Base-by-base conservation (phyloP, 2,888 invertebrate genomes). In the Pristionchus maxplancki region DNA sequence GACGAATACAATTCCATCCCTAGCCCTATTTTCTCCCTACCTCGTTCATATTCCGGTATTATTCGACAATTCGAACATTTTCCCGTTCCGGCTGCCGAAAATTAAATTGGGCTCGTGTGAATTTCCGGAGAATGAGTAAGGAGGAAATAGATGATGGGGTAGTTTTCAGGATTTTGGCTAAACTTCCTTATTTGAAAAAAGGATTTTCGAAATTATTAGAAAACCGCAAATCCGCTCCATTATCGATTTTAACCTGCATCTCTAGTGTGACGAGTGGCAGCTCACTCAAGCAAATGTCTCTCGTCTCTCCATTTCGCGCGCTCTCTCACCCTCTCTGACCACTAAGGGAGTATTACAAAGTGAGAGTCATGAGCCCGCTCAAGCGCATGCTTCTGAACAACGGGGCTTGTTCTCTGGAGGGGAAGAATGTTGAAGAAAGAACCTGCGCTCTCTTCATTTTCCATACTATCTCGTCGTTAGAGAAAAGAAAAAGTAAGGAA, bases 301-400 rank as follows among this genome's bases (percentile, higher is more conserved):
- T 50, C 50, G 50, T 20, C 20, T 50, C 20, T 50, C 20, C 50
- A n/a, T n/a, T n/a, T n/a, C n/a, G n/a, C n/a, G n/a, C n/a, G n/a
- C n/a, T n/a, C n/a, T n/a, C 50, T 3, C 1, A 50, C 15, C 11
- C 11, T 1, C 1, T 48, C 48, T 20, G 17, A 17, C 4, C 20
- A 20, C 20, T 15, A 50, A 15, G 50, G 20, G 58, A 58, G 58
- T 58, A 58, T n/a, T n/a, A 20, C 20, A 20, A 50, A 15, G 50
- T 20, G 58, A 58, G 58, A 24, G n/a, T n/a, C n/a, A 0, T 1
- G 31, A 28, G 20, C 37, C 6, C 37, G 20, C 20, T 20, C 17
- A 37, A 71, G 40, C 71, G 71, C 20, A 34, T 71, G 37, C 71
- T 37, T 37, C 71, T 6, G 71, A 71, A 71, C 71, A 71, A 71